Base-by-base conservation (phyloP, 2,113 vertebrate species). In the Psilopogon haemacephalus region DNA sequence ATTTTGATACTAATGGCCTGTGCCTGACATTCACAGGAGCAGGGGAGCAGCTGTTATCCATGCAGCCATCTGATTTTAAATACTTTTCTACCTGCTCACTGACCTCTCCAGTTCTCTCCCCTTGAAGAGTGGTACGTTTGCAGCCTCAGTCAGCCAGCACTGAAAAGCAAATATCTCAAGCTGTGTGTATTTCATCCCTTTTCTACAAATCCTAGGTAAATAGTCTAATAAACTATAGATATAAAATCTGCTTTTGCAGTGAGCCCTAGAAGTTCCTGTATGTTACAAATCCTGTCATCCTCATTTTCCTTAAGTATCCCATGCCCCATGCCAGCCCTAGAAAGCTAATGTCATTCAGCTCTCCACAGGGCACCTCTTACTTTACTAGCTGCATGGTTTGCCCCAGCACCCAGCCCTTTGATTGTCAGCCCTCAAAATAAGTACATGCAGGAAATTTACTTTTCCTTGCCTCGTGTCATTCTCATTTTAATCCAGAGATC, bases 1-100 rank as follows among this genome's bases (percentile, higher is more conserved):
- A 60, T 84, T 95, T 74, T 82, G 73, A 76, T 93, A 92, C 64
- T 4, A 0, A 48, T 91, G 74, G 50, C 46, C 69, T 60, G 63
- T 84, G 75, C 68, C 76, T 95, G 91, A 89, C 68, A 9, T 89
- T 70, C 8, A 2, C 27, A 30, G 64, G 73, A 54, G 33, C 63
- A 56, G 55, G 48, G 84, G 62, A 86, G 84, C n/a, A 60, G 77
- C 68, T 81, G 62, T 94, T 93, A 93, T n/a, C 91, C 59, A 16
- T 48, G 26, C 56, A 89, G 83, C 65, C 55, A 70, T 92, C 35
- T 80, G 83, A 83, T 78, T 95, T 90, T 60, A 88, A 94, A 93
- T 82, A 72, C 73, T 35, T 80, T 84, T 65, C 86, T 94, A 90
- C 91, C 70, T 92, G 81, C 63, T 40, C 32, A 7, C 54, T 69